Evolutionary conservation across 2,797 vertebrate species (phyloP), one percentile per base, ranked within the genome.

Genomic region (Myoxocephalus aenaeus): DNA sequence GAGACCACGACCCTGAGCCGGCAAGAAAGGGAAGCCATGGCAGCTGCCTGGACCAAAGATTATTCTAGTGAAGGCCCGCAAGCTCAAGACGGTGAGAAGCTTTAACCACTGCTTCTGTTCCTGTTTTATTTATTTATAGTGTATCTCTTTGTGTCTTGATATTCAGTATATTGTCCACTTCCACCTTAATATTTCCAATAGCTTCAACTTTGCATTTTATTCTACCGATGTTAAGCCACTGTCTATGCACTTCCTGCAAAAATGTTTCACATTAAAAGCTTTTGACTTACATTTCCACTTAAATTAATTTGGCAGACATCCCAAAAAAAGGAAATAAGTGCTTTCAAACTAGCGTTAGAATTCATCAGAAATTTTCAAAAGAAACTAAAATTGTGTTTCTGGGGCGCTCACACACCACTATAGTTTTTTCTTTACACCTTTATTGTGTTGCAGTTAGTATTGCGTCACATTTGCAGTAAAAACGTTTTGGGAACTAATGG

Each of bases 1-100:
- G 96, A 97, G 89, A 96, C 96, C 46, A 92, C 90, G 0, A 87
- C 86, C 64, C 94, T 97, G 76, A 94, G 94, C 84, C 92, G 92
- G 7, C 88, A 93, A 0, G 94, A 96, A 57, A 93, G 94, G 79
- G 95, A 96, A 76, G 95, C 95, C 78, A 92, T 97, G 88, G 96
- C 96, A 40, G 95, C 93, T 4, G 96, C 96, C 84, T 97, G 97
- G 97, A 96, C 94, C 91, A 95, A 94, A 86, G 95, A 96, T 62
- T 94, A 90, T 8, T 76, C 89, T 1, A 65, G 66, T 4, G 92
- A 93, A 17, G 79, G 76, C 68, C 65, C 65, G 3, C 85, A 79
- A 1, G 54, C 71, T 36, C 87, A 89, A 70, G 90, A 93, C 27
- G 94, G 95, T 96, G 88, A 89, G 91, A 44, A 12, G 29, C 10